phyloP scores from a whole-genome alignment of 2,113 vertebrate species.

The Atherinomorus stipes region DNA sequence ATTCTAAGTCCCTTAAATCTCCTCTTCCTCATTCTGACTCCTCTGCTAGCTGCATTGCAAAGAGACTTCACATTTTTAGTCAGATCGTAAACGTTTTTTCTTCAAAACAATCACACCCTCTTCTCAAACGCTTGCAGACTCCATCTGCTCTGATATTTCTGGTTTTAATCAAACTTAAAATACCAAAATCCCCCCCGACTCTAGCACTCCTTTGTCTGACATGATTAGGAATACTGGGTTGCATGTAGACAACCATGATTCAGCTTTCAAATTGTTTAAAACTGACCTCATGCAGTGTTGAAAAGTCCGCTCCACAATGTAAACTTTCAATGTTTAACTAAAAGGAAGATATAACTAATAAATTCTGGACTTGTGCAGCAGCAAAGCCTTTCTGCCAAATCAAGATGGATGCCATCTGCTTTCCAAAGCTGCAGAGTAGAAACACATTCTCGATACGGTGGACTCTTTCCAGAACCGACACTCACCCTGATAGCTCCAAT shows the following conservation, averaged over 20 bases:
- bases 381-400: constrained; percentile 24
- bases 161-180: background rate
- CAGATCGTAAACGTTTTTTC: too few species aligned
- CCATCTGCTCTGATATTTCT: background rate
- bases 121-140: background rate
- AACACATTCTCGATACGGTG: background rate
- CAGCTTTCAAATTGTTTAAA: background rate
- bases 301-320: background rate
- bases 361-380: constrained; percentile 1
- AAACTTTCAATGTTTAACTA: background rate
- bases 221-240: background rate
- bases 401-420: constrained; percentile 42
- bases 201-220: background rate
- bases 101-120: background rate
- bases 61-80: too few species aligned
- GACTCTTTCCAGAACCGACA: background rate
- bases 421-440: constrained; percentile 20
- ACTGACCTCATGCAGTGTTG: background rate
- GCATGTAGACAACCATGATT: background rate
- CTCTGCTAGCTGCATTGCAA: too few species aligned
- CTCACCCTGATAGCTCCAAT: background rate
- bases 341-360: background rate
- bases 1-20: too few species aligned
- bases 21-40: too few species aligned
- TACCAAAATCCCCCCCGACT: background rate